Percentiles rank a stretch among this genome's conserved stretches.
Evolutionary conservation across 2,113 vertebrate genomes (phyloP).

Genomic region (Cathartes aura): DNA sequence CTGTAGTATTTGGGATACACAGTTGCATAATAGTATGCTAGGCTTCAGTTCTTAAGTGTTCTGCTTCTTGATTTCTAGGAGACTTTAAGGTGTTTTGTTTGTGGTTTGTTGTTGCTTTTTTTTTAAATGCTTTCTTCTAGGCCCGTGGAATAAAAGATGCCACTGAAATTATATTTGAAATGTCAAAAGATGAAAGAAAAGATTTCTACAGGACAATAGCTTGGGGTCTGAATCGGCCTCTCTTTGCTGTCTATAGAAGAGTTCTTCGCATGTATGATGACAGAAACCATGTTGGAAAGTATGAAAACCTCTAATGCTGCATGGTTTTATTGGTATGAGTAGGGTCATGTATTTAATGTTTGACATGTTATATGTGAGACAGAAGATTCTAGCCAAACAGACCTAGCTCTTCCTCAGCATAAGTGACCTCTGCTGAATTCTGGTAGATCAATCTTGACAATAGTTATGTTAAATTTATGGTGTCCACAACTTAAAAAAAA

Average conservation of each 20-base stretch:
- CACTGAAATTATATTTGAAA: conserved; percentile 98
- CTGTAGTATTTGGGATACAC: background rate
- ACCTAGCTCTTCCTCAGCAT: background rate
- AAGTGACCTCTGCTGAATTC: background rate
- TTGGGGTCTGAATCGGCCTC: conserved; percentile 92
- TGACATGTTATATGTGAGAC: background rate
- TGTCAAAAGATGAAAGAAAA: conserved; percentile 99
- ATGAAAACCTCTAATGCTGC: conserved; percentile 78
- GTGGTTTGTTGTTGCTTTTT: conserved; percentile 19
- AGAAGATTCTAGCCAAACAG: background rate
- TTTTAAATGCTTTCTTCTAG: conserved; percentile 78
- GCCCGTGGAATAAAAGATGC: conserved; percentile 94
- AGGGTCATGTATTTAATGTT: conserved; percentile 1
- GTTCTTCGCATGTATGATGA: conserved; percentile 99
- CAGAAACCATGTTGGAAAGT: conserved; percentile 99
- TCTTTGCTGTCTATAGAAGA: conserved; percentile 97
- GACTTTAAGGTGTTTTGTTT: conserved; percentile 37
- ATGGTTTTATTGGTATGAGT: conserved; percentile 58
- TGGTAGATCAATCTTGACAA: background rate
- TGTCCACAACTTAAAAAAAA: background rate
- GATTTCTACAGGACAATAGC: conserved; percentile 99
- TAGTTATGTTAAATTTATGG: background rate
- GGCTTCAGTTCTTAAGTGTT: conserved; percentile 1
- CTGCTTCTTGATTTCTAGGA: conserved; percentile 34
- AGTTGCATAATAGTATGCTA: background rate